Evolutionary conservation across 2,888 invertebrate genomes (phyloP).

Genomic region (Epinotia demarniana): DNA sequence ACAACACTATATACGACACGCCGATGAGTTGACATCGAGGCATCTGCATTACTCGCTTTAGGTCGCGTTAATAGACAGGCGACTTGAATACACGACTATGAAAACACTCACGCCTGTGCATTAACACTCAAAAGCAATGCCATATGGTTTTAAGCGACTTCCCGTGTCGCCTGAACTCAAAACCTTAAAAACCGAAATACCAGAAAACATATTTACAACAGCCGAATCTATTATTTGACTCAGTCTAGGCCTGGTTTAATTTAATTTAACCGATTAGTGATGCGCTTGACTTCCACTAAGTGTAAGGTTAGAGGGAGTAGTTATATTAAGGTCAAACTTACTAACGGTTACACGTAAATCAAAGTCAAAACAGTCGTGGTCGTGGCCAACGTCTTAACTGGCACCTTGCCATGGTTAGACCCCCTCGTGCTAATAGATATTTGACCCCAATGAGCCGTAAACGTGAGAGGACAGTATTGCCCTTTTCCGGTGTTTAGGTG

Average conservation of each 20-base stretch:
- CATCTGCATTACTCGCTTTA: too few relatives aligned
- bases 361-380: conserved; percentile 37
- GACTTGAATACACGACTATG: too few relatives aligned
- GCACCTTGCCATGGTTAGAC: conserved; percentile 35
- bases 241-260: not conserved
- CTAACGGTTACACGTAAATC: conserved; percentile 41
- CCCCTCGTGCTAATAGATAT: conserved; percentile 44
- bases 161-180: too few relatives aligned
- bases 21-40: too few relatives aligned
- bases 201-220: too few relatives aligned
- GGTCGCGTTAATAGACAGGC: too few relatives aligned
- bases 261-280: not conserved
- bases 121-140: too few relatives aligned
- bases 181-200: too few relatives aligned
- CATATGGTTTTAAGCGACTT: too few relatives aligned
- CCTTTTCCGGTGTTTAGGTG: conserved; percentile 44
- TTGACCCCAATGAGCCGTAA: conserved; percentile 44
- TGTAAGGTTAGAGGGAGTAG: conserved; percentile 7
- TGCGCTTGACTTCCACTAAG: not conserved
- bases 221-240: not conserved
- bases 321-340: conserved; percentile 35
- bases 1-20: too few relatives aligned
- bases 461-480: conserved; percentile 40
- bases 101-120: too few relatives aligned
- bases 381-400: conserved; percentile 43